Evolutionary conservation across 2,797 vertebrate species (phyloP), one percentile per base, ranked within the genome.

Genomic region (Varecia variegata): DNA sequence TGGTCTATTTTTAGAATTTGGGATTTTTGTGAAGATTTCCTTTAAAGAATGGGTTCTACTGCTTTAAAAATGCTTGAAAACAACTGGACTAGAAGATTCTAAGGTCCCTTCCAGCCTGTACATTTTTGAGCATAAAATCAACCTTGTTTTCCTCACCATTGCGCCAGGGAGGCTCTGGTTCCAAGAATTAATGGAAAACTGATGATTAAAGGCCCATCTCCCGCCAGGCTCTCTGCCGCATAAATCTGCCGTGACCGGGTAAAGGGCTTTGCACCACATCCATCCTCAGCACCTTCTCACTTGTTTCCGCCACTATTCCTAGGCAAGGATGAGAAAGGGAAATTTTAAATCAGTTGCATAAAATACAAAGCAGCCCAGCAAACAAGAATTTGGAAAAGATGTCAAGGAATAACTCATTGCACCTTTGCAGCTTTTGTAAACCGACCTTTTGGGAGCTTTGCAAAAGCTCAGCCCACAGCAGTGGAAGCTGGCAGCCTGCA

Each of bases 171-270:
- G 15, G 86, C 25, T 45, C 62, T 58, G 7, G n/a, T 70, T 93
- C 89, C 96, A 93, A 79, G 86, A 79, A 91, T 43, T 74, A 87
- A 96, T 94, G 87, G 79, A 73, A 91, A 93, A 68, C 38, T 6
- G 70, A 82, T 56, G 54, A 47, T 54, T 15, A 17, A 56, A 82
- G 92, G 45, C 30, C 25, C 8, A 2, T 84, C n/a, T 70, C 73
- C 65, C 65, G 62, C 83, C 83, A 92, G 89, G 35, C 45, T 68
- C 18, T 74, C 91, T 40, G 35, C 70, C 88, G 68, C 2, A 50
- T 76, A 73, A 79, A 56, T 65, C 68, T 13, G 30, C 91, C 70
- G 7, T 35, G 71, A 88, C 81, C 2, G 1, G 43, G 50, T n/a
- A 30, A 88, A 58, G n/a, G 47, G 56, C 47, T 86, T 77, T 27